These are phyloP conservation scores for Rotaria magnacalcarata DNA, from an alignment of 2,888 invertebrate species.

Conservation along the genomic window DNA sequence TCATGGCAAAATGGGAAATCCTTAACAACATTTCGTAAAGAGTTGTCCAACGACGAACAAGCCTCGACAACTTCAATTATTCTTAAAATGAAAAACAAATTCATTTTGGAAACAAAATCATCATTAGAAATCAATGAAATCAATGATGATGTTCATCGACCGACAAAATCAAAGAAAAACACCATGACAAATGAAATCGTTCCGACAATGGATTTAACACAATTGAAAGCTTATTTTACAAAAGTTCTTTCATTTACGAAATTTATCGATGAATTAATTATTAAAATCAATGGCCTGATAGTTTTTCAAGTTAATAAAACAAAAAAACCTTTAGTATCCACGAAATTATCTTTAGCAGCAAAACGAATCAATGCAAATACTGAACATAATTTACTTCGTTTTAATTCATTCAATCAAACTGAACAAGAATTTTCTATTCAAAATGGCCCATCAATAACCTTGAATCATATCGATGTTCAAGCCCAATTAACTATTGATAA, in stretches of 20 bases:
- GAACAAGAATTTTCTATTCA: background rate
- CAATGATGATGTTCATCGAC: too few relatives aligned
- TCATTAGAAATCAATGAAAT: too few relatives aligned
- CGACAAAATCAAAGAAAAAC: background rate
- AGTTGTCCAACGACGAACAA: background rate
- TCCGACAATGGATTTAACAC: background rate
- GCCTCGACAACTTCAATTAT: background rate
- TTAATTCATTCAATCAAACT: background rate
- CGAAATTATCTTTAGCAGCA: background rate
- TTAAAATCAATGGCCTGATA: background rate
- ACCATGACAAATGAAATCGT: background rate
- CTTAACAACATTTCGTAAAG: background rate
- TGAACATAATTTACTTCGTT: background rate
- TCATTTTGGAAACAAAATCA: too few relatives aligned
- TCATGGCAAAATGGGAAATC: background rate
- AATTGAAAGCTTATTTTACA: background rate
- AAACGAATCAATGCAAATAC: background rate
- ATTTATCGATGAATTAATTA: background rate
- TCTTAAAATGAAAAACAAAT: too few relatives aligned
- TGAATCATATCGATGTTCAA: background rate
- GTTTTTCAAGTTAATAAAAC: background rate
- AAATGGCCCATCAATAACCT: background rate
- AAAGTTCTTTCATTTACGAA: constrained; percentile 14
- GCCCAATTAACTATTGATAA: background rate
- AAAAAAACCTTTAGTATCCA: background rate